Conservation (phyloP, 1,140 invertebrate species). For the Diabrotica virgifera region DNA sequence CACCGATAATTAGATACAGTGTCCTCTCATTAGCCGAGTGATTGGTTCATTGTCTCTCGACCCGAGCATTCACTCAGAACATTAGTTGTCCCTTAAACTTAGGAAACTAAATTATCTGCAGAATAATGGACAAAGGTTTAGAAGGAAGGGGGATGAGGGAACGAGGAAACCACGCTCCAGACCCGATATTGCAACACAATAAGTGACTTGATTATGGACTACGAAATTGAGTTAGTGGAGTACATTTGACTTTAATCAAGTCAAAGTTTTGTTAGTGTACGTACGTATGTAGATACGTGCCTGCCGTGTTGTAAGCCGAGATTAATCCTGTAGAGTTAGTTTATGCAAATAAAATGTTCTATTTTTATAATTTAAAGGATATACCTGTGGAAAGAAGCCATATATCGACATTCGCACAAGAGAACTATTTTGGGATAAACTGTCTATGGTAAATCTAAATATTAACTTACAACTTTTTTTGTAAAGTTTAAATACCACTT, state of each 20-base stretch:
- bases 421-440: too few species aligned
- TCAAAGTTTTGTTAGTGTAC: background rate
- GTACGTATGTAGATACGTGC: background rate
- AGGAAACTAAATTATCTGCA: slow-evolving; percentile 39
- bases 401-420: too few species aligned
- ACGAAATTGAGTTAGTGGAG: slow-evolving; percentile 13
- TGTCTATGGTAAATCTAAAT: too few species aligned
- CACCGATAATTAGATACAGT: slow-evolving; percentile 51
- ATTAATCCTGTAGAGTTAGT: background rate
- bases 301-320: background rate
- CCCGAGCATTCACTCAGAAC: slow-evolving; percentile 21
- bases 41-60: slow-evolving; percentile 49
- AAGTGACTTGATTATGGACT: slow-evolving; percentile 33
- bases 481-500: too few species aligned
- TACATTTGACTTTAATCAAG: slow-evolving; percentile 13
- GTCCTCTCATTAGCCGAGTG: slow-evolving; percentile 51
- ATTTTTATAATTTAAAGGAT: too few species aligned
- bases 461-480: too few species aligned
- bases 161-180: slow-evolving; percentile 21
- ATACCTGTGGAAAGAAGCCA: too few species aligned
- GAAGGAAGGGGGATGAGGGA: slow-evolving; percentile 17
- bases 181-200: slow-evolving; percentile 26
- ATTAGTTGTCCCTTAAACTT: slow-evolving; percentile 22
- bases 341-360: too few species aligned
- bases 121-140: slow-evolving; percentile 44